Evolutionary conservation across 2,113 vertebrate genomes (phyloP), one percentile per base, ranked within the genome.

Genomic region (Oreocharis arfaki): DNA sequence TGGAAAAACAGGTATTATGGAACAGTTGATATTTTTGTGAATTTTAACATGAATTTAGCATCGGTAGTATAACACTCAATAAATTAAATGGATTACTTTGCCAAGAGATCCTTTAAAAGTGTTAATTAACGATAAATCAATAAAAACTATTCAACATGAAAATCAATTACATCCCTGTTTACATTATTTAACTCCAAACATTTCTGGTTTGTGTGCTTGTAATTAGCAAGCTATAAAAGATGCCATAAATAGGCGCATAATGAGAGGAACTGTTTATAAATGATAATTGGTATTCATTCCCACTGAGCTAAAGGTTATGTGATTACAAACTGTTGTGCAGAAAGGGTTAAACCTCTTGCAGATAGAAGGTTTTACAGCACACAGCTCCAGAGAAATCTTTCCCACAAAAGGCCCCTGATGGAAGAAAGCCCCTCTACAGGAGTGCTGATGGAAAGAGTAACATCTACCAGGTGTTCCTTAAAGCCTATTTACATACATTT

Each of bases 101-200:
- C 79, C 83, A 95, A 89, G 91, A 97, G 84, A 97, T 91, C 80
- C 90, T 94, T 95, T 96, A 61, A 92, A 92, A 97, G 93, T 93
- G 93, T 97, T 97, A 97, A 97, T 95, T 95, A 98, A 96, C 77
- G 95, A 97, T 97, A 97, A 97, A 97, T 97, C 97, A 98, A 97
- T 97, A 96, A 96, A 96, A 97, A 95, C 93, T 88, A 95, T 97
- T 96, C 93, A 95, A 95, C 79, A 88, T 94, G 83, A 96, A 98
- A 98, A 97, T 97, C 90, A 97, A 91, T 96, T 97, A 95, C 83
- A 96, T 96, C 71, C 61, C 91, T 95, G 87, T 96, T 98, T 96
- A 98, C 77, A 95, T 95, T 97, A 96, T 95, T 98, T 97, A 97
- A 97, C 95, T 96, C 96, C 81, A 97, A 98, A 94, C 94, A 95